Evolutionary conservation across 2,888 invertebrate species (phyloP).

Genomic region (Nephrotoma appendiculata): DNA sequence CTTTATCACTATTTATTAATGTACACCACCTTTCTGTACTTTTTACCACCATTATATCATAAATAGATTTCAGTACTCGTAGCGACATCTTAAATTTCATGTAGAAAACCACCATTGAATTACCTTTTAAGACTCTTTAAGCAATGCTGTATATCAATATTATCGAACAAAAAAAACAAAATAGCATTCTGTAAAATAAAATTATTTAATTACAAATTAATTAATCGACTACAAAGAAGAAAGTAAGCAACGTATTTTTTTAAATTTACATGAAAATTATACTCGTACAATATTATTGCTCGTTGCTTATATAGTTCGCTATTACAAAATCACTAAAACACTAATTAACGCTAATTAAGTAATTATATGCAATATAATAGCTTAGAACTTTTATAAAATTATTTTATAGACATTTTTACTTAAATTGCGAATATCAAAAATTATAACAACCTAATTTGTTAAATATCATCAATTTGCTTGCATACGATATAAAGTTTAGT

Average conservation of each 20-base stretch:
- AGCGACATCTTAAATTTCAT: too few species aligned
- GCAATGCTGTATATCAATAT: too few species aligned
- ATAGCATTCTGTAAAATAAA: not conserved
- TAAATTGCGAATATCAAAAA: not conserved
- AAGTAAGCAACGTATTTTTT: not conserved
- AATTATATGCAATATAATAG: not conserved
- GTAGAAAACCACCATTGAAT: too few species aligned
- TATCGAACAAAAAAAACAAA: not conserved
- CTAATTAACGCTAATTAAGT: not conserved
- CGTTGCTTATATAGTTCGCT: too few species aligned
- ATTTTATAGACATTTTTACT: not conserved
- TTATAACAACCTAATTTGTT: not conserved
- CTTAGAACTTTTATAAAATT: not conserved
- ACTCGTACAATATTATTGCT: not conserved
- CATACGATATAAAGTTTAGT: not conserved
- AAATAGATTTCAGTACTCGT: too few species aligned
- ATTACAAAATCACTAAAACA: not conserved
- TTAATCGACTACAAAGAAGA: not conserved
- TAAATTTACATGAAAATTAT: not conserved
- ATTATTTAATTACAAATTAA: not conserved
- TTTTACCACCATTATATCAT: too few species aligned
- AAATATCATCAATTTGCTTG: not conserved
- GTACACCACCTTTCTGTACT: too few species aligned
- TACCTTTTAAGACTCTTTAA: too few species aligned
- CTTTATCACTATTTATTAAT: too few species aligned